Percentiles rank a stretch among this genome's conserved stretches.
These are phyloP conservation scores for Chloroceryle inda DNA, from an alignment of 2,797 vertebrate genomes.

Conservation along the genomic window DNA sequence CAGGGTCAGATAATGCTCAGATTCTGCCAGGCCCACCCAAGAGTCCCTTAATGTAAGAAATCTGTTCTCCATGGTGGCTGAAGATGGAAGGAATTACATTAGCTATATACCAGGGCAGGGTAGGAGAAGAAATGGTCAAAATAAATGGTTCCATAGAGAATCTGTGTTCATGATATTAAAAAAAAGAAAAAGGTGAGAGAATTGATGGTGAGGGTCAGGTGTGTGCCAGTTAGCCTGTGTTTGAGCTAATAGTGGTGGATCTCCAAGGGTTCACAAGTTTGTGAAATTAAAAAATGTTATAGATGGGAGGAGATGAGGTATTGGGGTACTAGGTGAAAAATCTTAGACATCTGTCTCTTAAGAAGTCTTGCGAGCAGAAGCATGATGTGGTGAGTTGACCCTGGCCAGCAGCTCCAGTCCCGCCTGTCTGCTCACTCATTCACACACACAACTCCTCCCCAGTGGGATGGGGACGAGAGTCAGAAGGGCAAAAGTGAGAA, in stretches of 20 bases:
- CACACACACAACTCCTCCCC: too few relatives aligned
- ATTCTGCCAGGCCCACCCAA: not conserved
- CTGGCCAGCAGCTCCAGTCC: not conserved
- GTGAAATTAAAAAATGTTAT: not conserved
- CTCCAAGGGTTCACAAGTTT: not conserved
- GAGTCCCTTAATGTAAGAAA: not conserved
- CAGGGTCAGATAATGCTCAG: not conserved
- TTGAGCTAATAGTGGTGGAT: not conserved
- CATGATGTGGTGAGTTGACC: not conserved
- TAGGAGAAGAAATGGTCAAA: not conserved
- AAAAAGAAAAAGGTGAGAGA: not conserved
- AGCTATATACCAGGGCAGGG: not conserved
- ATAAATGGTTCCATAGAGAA: not conserved
- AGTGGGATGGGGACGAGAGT: not conserved
- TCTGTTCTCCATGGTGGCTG: not conserved
- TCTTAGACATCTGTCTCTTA: not conserved
- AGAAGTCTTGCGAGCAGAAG: not conserved
- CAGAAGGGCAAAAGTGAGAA: not conserved
- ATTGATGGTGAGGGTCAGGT: not conserved
- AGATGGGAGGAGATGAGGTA: not conserved
- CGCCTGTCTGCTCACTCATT: not conserved
- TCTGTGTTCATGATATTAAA: not conserved
- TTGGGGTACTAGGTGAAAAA: not conserved
- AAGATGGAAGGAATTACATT: not conserved
- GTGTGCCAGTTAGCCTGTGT: not conserved